Conservation (phyloP, 1,140 invertebrate species). For the Aricia agestis region DNA sequence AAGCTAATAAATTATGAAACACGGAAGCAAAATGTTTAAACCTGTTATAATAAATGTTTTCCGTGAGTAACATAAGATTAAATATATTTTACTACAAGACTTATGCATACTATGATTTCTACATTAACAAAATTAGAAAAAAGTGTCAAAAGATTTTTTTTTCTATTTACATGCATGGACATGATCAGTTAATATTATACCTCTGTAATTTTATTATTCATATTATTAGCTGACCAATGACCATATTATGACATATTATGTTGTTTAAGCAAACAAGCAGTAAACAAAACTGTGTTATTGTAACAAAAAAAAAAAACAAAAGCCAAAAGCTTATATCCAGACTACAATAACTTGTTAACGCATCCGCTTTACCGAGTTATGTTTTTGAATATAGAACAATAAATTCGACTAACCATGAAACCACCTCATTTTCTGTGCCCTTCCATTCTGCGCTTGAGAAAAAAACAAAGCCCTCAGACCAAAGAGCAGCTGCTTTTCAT, state of each 20-base stretch:
- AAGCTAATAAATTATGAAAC: constrained; percentile 2
- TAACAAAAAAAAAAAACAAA: not conserved
- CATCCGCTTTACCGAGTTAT: not conserved
- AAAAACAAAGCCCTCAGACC: constrained; percentile 49
- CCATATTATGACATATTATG: too few relatives aligned
- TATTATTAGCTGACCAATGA: too few relatives aligned
- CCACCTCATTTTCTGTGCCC: constrained; percentile 64
- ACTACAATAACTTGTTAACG: not conserved
- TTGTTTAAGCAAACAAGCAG: not conserved
- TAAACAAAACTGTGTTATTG: not conserved
- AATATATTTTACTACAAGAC: not conserved
- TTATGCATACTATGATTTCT: not conserved
- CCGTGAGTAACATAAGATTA: not conserved
- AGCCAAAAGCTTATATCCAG: not conserved
- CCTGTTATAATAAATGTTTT: constrained; percentile 5
- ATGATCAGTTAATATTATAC: too few relatives aligned
- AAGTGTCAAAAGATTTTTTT: not conserved
- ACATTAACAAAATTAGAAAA: not conserved
- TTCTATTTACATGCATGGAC: not conserved
- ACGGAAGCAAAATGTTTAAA: constrained; percentile 7
- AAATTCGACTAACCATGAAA: constrained; percentile 68
- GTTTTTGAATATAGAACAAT: constrained; percentile 21
- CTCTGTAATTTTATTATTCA: too few relatives aligned
- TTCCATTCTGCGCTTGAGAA: constrained; percentile 65
- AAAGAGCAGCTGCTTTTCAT: constrained; percentile 48